Evolutionary conservation across 2,888 invertebrate species (phyloP), one percentile per base, ranked within the genome.

Genomic region (Autographa gamma): DNA sequence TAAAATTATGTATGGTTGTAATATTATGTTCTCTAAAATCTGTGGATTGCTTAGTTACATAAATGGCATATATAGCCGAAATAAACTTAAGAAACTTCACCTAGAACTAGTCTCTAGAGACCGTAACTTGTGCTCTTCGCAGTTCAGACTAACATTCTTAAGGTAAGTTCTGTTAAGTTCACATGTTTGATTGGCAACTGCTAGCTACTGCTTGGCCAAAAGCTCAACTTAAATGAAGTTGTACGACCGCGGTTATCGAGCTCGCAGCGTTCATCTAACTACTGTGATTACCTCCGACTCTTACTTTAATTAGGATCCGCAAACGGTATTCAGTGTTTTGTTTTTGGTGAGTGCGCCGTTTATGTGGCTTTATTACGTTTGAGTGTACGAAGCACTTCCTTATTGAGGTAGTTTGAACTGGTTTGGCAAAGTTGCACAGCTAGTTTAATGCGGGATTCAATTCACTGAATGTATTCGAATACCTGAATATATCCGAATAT

Each of bases 181-280:
- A 65, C 66, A 71, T 81, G 77, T 83, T 82, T 87, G 83, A 88
- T 86, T 85, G 83, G 76, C 81, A 73, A 70, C 71, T 77, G 63
- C 71, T 63, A 63, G 69, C 69, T 66, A 63, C 62, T 63, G 75
- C 76, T 76, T 79, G 76, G 70, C 58, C 67, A 60, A 71, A 72
- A 73, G 82, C 77, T 77, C 69, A 87, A 88, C 85, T 89, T 88
- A 83, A 82, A 88, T 86, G 83, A 84, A 88, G 81, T 88, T 87
- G 65, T 71, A 71, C 77, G 78, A 78, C 76, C 81, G 70, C 58
- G 76, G 79, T 80, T 85, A 83, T 81, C 66, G 74, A 77, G 82
- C 69, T 74, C 58, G 52, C 69, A 65, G 18, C 31, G 41, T 38
- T 52, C 71, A 63, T 64, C 64, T 60, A 66, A 67, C 71, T 78